Conservation (phyloP, 2,888 invertebrate species). For the Erebia epiphron region DNA sequence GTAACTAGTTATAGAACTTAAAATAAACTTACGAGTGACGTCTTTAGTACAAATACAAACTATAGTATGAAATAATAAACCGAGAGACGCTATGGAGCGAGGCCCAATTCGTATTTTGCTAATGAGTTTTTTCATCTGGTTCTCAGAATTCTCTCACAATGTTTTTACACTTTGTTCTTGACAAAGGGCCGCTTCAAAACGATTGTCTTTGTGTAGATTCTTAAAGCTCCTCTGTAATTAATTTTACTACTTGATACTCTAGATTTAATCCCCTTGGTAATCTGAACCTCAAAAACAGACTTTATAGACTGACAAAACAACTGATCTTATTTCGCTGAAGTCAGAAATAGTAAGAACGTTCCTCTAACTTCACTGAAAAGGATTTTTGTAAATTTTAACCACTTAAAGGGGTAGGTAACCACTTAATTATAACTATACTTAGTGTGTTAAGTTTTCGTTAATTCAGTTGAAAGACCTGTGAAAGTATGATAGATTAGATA, state of each 20-base stretch:
- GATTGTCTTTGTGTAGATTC: slow-evolving; percentile 30
- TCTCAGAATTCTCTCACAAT: slow-evolving; percentile 12
- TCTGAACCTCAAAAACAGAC: background rate
- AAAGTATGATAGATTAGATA: no score
- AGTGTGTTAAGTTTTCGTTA: no score
- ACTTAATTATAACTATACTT: no score
- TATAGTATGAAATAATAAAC: background rate
- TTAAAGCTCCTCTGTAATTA: slow-evolving; percentile 28
- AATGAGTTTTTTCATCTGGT: slow-evolving; percentile 24
- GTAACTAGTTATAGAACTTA: no score
- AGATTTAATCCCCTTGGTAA: background rate
- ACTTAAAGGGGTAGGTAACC: no score
- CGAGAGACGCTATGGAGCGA: slow-evolving; percentile 4
- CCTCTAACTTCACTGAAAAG: no score
- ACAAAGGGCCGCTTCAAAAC: slow-evolving; percentile 31
- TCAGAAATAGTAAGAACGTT: no score
- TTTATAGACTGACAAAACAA: no score
- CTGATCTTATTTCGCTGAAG: no score
- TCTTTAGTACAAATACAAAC: background rate
- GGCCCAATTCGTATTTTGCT: slow-evolving; percentile 15
- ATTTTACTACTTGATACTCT: slow-evolving; percentile 16
- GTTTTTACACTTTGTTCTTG: slow-evolving; percentile 25
- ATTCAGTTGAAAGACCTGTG: no score
- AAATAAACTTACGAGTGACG: background rate
- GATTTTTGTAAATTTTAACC: no score